These are phyloP conservation scores for Uropetala carovei DNA, from an alignment of 2,888 invertebrate species.

Conservation along the genomic window DNA sequence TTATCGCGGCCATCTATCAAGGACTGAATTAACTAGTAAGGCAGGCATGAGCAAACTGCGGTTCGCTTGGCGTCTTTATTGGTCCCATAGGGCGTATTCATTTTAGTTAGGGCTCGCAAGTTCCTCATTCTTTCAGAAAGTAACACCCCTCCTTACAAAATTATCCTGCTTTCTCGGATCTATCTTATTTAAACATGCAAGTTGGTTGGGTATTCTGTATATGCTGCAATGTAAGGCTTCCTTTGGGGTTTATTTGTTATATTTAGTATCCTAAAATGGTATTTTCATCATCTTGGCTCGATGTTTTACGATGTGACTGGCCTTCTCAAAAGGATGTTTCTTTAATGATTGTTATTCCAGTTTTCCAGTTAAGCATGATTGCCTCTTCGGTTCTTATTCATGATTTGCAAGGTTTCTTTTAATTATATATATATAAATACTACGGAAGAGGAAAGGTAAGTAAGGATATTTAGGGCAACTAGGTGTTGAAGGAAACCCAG, in stretches of 20 bases:
- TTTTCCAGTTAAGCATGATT: no score
- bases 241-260: background rate
- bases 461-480: no score
- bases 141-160: background rate
- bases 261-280: background rate
- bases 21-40: slow-evolving; percentile 9
- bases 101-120: background rate
- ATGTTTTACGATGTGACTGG: no score
- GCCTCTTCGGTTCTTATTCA: no score
- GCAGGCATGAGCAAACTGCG: background rate
- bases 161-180: background rate
- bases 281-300: no score
- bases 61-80: background rate
- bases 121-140: background rate
- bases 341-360: no score
- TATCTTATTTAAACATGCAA: background rate
- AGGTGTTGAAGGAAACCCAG: no score
- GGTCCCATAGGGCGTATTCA: background rate
- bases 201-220: background rate
- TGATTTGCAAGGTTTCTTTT: no score
- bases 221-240: background rate
- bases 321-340: no score
- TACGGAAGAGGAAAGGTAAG: no score
- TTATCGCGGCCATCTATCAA: slow-evolving; percentile 1
- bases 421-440: no score